phyloP scores from a whole-genome alignment of 2,797 vertebrate genomes.

The Ispidina picta region DNA sequence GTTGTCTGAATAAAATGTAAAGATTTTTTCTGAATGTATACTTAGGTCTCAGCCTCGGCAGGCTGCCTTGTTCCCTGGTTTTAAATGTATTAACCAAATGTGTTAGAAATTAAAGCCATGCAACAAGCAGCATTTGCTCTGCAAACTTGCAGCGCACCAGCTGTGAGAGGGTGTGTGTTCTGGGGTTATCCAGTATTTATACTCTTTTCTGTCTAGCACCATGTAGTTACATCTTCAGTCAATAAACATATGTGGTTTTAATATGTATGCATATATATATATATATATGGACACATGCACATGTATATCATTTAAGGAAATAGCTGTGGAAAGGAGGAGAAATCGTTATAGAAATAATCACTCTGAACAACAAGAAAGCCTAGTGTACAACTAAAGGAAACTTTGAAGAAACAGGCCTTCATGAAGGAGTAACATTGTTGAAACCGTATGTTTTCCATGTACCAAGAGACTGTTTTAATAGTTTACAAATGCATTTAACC shows the following conservation, averaged over 20 bases:
- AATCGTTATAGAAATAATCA: constrained; percentile 48
- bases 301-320: constrained; percentile 27
- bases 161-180: not conserved
- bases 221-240: not conserved
- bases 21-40: not conserved
- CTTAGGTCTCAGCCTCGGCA: not conserved
- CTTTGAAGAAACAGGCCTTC: constrained; percentile 49
- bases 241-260: not conserved
- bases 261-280: not conserved
- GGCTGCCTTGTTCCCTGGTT: not conserved
- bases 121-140: not conserved
- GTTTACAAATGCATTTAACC: constrained; percentile 69
- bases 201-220: not conserved
- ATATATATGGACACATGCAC: not conserved
- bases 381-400: constrained; percentile 44
- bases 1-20: not conserved
- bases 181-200: not conserved
- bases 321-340: constrained; percentile 43
- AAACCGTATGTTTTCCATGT: constrained; percentile 72
- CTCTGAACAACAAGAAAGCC: constrained; percentile 34
- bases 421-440: constrained; percentile 61
- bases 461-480: constrained; percentile 55
- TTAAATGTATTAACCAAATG: not conserved
- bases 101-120: not conserved
- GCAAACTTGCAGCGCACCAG: not conserved